Base-by-base conservation (phyloP, 23 tunicate species). In the Aplidium turbinatum region DNA sequence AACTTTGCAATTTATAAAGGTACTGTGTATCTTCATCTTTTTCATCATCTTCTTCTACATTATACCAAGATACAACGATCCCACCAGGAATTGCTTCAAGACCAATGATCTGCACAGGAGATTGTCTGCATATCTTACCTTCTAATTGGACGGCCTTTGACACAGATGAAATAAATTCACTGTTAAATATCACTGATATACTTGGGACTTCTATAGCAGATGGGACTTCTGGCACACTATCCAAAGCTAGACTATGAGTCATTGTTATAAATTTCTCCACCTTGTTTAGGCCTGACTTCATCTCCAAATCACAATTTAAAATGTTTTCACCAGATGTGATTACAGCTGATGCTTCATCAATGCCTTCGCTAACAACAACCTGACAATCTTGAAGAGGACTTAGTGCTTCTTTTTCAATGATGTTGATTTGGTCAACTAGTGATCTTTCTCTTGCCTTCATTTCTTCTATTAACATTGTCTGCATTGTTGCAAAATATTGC, bases 181-280 rank as follows among this genome's bases (percentile, higher is more conserved):
- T 53, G 36, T 74, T 56, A 31, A 81, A 81, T 20, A 33, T 25
- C 38, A 76, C 62, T 0, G 97, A 78, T 11, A 91, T 65, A 48
- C 83, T 78, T 46, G 86, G 82, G 30, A 91, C 97, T 55, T 91
- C 97, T 11, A 73, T 73, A 11, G 80, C 36, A 11, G 69, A 64
- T 25, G 97, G 97, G 2, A 91, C 91, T 50, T 91, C 97, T 18
- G 97, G 97, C 1, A 91, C 74, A 84, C 91, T 84, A 1, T 79
- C 91, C 5, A 91, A 58, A 6, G 86, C 53, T 21, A 91, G 38
- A 56, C 77, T 63, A 21, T 34, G 63, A 0, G 97, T 81, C 68
- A 70, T 73, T 28, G 64, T 30, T 32, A 78, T 84, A 51, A 91
- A 91, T 31, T 78, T 84, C 40, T 79, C 68, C 53, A 91, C 51